These are phyloP conservation scores for Lycorma delicatula DNA, from an alignment of 1,140 invertebrate species.

Conservation along the genomic window DNA sequence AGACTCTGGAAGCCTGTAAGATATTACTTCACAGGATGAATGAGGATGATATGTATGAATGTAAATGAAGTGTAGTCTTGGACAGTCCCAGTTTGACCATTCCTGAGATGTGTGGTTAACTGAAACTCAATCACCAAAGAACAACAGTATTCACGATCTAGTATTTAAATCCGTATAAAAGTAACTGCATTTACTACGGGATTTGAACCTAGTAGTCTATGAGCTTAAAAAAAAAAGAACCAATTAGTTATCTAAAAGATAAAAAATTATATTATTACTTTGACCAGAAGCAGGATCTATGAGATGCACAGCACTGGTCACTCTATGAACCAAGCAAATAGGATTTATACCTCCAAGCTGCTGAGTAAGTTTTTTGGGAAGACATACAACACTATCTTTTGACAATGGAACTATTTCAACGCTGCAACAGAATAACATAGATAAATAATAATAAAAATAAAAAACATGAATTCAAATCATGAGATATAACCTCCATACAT, in stretches of 20 bases:
- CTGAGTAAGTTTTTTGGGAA: conserved; percentile 79
- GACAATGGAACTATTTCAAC: conserved; percentile 96
- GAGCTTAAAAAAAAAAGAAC: background rate
- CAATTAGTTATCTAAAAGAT: conserved; percentile 10
- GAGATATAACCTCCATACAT: background rate
- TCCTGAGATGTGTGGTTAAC: no score
- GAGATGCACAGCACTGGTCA: conserved; percentile 81
- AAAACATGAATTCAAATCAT: background rate
- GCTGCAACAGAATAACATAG: conserved; percentile 45
- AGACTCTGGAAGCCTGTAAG: no score
- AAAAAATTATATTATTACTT: conserved; percentile 41
- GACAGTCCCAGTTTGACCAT: no score
- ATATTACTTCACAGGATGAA: no score
- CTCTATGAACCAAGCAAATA: conserved; percentile 80
- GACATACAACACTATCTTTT: conserved; percentile 91
- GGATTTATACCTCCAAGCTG: conserved; percentile 87
- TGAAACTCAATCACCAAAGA: no score
- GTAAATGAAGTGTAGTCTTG: no score
- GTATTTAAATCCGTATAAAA: no score
- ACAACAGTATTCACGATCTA: no score
- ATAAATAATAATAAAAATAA: conserved; percentile 1
- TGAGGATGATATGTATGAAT: no score
- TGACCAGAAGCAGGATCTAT: conserved; percentile 91
- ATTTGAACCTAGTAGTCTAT: no score
- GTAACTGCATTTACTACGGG: no score